Base-by-base conservation (phyloP, 2,797 vertebrate species). In the Poeciliopsis presidionis region DNA sequence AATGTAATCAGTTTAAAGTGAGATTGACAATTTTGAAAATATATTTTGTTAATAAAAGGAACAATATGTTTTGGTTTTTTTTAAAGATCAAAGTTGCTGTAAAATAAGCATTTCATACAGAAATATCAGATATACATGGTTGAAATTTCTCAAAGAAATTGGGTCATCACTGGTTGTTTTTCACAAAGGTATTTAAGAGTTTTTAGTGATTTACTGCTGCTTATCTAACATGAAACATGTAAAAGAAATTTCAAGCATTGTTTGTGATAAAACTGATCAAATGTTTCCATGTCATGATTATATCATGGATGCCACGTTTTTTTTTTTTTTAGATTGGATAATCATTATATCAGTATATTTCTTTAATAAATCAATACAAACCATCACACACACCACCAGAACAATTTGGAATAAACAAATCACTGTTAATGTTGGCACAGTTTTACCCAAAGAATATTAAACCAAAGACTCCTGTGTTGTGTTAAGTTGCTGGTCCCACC, bases 401-500 rank as follows among this genome's bases (percentile, higher is more conserved):
- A 30, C 28, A 33, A 33, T 61, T 33, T 61, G 28, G 57, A 3
- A 61, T 61, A 16, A 61, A 61, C 22, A n/a, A 33, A 65, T 36
- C 45, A 51, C 25, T 73, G 77, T 81, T 90, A 84, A 93, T 91
- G 79, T 51, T 83, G 86, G 80, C 82, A 84, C 80, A 73, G 74
- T 85, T 86, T 46, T 72, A 79, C 53, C 43, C 61, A 43, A 78
- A 91, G 76, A 90, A 92, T 91, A 90, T 94, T 92, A 81, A 86
- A 92, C 78, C 86, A 84, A 53, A 77, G 79, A 88, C 61, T 73
- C 72, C 88, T 87, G 86, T 84, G 86, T 91, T 92, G 84, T 89
- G 78, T 63, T 47, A 28, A 86, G 49, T 89, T 84, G 78, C 73
- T 71, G 30, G 78, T 75, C 39, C 49, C 4, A 63, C 69, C n/a